phyloP scores from a whole-genome alignment of 2,113 vertebrate species.

The Oxyura jamaicensis region DNA sequence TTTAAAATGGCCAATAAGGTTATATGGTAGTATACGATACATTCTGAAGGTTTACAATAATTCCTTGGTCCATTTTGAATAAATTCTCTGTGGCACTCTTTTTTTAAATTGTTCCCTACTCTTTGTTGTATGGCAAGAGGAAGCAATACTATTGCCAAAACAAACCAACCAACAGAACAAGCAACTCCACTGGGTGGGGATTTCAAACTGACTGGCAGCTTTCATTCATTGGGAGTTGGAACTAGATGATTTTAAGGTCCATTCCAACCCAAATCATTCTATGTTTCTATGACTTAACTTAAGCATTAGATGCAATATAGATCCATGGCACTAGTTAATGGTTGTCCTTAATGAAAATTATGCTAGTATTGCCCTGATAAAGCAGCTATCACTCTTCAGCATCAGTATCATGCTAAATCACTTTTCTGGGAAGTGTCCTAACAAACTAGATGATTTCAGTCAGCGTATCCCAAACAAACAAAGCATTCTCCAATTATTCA shows the following conservation, averaged over 20 bases:
- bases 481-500: conserved; percentile 7
- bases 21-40: background rate
- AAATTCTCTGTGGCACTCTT: background rate
- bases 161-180: background rate
- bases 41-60: background rate
- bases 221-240: background rate
- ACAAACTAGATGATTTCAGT: background rate
- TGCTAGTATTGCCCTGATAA: background rate
- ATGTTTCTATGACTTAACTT: background rate
- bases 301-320: background rate
- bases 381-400: background rate
- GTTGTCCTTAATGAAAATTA: background rate
- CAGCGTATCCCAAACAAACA: conserved; percentile 11
- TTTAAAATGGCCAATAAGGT: background rate
- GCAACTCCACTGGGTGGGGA: background rate
- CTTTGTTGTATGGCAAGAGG: background rate
- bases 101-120: background rate
- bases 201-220: background rate
- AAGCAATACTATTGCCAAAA: background rate
- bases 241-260: background rate
- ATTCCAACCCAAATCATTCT: background rate
- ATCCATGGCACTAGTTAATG: background rate
- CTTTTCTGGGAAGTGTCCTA: conserved; percentile 24
- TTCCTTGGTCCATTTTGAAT: background rate
- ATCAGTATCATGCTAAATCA: background rate